Evolutionary conservation across 2,797 vertebrate species (phyloP).

Genomic region (Acanthiza pusilla): DNA sequence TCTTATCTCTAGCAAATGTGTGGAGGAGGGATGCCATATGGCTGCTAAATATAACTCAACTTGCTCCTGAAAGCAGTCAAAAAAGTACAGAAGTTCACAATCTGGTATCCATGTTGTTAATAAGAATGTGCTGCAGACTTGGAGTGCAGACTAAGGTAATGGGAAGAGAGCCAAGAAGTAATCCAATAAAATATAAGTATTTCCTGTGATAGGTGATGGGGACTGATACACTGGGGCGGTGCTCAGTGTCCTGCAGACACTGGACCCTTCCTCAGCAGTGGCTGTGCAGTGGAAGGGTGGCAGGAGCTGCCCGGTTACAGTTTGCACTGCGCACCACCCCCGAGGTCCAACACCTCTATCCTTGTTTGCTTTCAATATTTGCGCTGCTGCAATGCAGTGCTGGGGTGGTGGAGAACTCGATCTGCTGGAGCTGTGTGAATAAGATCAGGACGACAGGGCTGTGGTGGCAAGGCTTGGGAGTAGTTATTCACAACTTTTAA

Average conservation of each 20-base stretch:
- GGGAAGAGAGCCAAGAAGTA: not conserved
- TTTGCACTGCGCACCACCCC: not conserved
- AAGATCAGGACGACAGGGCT: not conserved
- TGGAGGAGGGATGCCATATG: conserved; percentile 56
- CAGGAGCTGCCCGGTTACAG: not conserved
- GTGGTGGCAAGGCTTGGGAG: not conserved
- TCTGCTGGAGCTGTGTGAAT: not conserved
- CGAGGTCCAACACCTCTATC: not conserved
- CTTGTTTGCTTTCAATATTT: not conserved
- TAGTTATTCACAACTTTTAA: not conserved
- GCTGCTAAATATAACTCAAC: conserved; percentile 51
- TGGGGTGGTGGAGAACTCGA: not conserved
- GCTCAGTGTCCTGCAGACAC: not conserved
- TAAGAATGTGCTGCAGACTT: not conserved
- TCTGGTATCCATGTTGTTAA: conserved; percentile 1
- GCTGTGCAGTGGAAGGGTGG: not conserved
- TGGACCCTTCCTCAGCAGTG: not conserved
- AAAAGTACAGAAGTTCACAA: conserved; percentile 46
- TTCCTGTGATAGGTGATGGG: not conserved
- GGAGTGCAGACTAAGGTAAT: not conserved
- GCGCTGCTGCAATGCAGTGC: not conserved
- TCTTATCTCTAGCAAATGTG: not conserved
- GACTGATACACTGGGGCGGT: not conserved
- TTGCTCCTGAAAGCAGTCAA: conserved; percentile 9
- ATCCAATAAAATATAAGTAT: not conserved